Base-by-base conservation (phyloP, 2,797 vertebrate species). In the Cercopithecus petaurista region DNA sequence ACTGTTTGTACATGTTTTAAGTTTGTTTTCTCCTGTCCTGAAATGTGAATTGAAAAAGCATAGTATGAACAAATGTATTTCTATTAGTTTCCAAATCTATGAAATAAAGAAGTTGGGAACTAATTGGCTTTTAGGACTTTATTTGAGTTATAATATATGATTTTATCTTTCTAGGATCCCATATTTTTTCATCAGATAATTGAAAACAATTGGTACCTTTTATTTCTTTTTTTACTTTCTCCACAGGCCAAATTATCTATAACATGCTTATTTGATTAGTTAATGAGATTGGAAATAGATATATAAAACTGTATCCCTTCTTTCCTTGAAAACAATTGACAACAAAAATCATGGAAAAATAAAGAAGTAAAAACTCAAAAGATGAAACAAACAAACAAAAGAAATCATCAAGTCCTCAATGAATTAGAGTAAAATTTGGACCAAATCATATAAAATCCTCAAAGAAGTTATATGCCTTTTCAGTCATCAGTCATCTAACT, bases 111-210 rank as follows among this genome's bases (percentile, higher is more conserved):
- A 22, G 0, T 39, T 93, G 59, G 26, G 1, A 93, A 26, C 43
- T 77, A 77, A 55, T 26, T 72, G 48, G 19, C 2, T 94, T 91
- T 75, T 41, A 81, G 72, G 30, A 15, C 10, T 61, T 93, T 82
- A 93, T 95, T 24, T 88, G 72, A 96, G 41, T 94, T 7, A 30
- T 46, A 43, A 55, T 90, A 7, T 94, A 22, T 84, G 64, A n/a
- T 50, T 87, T 94, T 88, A 92, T 33, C 11, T 67, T 84, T 87
- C 19, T 75, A 39, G 21, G 33, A 11, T 76, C 43, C 5, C 36
- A 64, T 90, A 77, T 48, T 94, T 95, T 43, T 88, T 90, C 28
- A 88, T 85, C 14, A 93, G 46, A 77, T 88, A 87, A 92, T 61
- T 92, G 33, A 24, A 93, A 94, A 70, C 33, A 26, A 9, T 30